These are phyloP conservation scores for Elymnias hypermnestra DNA, from an alignment of 1,140 invertebrate species.

Conservation along the genomic window DNA sequence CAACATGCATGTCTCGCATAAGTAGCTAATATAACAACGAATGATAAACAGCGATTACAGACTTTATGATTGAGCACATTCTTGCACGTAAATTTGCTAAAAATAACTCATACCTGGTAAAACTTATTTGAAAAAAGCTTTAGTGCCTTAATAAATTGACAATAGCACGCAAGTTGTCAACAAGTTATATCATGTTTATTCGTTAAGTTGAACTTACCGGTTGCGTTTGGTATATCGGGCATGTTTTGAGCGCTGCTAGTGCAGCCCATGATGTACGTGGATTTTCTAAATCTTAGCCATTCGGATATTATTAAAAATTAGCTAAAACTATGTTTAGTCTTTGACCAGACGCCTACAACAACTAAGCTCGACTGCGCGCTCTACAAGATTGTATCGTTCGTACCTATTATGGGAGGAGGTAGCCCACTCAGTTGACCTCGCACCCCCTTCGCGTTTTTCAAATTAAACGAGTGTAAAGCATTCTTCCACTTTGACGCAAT, in stretches of 20 bases:
- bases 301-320: slow-evolving; percentile 16
- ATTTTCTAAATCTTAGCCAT: slow-evolving; percentile 19
- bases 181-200: background rate
- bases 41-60: slow-evolving; percentile 18
- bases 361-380: slow-evolving; percentile 45
- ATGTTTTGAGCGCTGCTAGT: slow-evolving; percentile 56
- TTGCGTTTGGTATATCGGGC: slow-evolving; percentile 29
- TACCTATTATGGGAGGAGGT: slow-evolving; percentile 61
- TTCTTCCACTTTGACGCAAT: slow-evolving; percentile 60
- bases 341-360: slow-evolving; percentile 40
- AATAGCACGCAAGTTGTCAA: slow-evolving; percentile 6
- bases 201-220: slow-evolving; percentile 25
- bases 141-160: background rate
- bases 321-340: background rate
- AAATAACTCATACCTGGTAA: slow-evolving; percentile 8
- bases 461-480: slow-evolving; percentile 68
- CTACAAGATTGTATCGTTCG: slow-evolving; percentile 62
- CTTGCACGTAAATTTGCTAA: slow-evolving; percentile 8
- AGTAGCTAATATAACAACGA: slow-evolving; percentile 23
- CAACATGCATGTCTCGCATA: slow-evolving; percentile 19
- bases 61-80: slow-evolving; percentile 7
- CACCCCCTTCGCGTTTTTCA: slow-evolving; percentile 72
- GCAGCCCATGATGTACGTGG: slow-evolving; percentile 53
- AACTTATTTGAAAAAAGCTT: background rate
- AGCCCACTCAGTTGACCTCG: slow-evolving; percentile 66